phyloP scores from a whole-genome alignment of 2,797 vertebrate genomes.

The Fringilla coelebs region DNA sequence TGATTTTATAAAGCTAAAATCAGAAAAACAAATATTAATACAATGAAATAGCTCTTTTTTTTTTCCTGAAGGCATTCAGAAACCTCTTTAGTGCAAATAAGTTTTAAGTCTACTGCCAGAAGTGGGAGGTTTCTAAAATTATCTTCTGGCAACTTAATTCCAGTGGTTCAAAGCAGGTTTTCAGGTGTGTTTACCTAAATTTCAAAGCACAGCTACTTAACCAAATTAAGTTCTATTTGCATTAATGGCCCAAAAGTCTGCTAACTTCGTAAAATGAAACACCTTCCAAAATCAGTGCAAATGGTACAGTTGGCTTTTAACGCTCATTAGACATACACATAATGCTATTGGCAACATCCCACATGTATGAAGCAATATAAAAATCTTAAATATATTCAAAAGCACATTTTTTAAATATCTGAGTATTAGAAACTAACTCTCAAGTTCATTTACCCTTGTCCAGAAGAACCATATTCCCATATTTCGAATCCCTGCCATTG shows the following conservation, averaged over 20 bases:
- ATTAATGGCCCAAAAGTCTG: background rate
- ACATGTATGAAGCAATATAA: background rate
- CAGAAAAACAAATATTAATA: background rate
- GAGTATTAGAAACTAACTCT: background rate
- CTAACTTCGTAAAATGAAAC: background rate
- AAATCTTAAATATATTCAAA: background rate
- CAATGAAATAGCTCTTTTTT: background rate
- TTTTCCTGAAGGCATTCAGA: background rate
- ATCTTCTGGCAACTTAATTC: background rate
- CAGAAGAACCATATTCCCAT: conserved; percentile 99
- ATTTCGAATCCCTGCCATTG: conserved; percentile 97
- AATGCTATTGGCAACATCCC: background rate
- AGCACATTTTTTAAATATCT: background rate
- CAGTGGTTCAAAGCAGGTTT: background rate
- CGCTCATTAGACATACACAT: background rate
- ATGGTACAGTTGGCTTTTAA: background rate
- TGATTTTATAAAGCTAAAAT: conserved; percentile 93
- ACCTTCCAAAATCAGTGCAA: background rate
- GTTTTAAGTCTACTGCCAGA: background rate
- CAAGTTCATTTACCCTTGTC: conserved; percentile 84
- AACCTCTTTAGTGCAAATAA: background rate
- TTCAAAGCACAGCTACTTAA: background rate
- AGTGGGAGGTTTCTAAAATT: background rate
- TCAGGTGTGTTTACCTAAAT: background rate
- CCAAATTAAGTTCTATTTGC: background rate